Evolutionary conservation across 2,797 vertebrate genomes (phyloP).

Genomic region (Philypnodon macrostomus): DNA sequence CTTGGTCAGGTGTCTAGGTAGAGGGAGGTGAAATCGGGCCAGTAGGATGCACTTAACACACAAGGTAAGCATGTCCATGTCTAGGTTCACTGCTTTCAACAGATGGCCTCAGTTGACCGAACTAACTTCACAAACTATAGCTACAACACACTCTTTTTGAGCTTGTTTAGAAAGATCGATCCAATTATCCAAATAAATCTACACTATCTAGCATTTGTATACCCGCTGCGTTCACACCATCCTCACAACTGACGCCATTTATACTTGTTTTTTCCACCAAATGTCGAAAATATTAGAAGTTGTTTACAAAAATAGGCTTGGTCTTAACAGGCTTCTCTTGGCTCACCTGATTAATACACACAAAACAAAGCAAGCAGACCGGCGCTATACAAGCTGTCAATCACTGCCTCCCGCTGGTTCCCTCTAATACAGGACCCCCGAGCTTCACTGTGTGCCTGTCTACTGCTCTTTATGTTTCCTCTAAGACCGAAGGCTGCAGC

Average conservation of each 20-base stretch:
- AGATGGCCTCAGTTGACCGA: too few species aligned
- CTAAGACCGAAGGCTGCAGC: conserved; percentile 2
- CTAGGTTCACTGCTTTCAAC: too few species aligned
- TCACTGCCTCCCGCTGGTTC: conserved; percentile 35
- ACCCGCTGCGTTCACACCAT: conserved; percentile 26
- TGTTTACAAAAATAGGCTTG: conserved; percentile 47
- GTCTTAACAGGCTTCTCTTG: conserved; percentile 46
- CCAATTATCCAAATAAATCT: background rate
- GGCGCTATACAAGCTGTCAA: conserved; percentile 45
- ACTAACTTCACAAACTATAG: too few species aligned
- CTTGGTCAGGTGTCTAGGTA: too few species aligned
- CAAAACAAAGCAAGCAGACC: conserved; percentile 47
- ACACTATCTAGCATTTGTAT: background rate
- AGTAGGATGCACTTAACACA: too few species aligned
- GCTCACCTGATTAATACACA: conserved; percentile 46
- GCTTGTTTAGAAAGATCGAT: background rate
- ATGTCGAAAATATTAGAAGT: too few species aligned
- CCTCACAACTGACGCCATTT: conserved; percentile 26
- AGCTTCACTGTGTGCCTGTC: background rate
- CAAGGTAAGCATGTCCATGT: too few species aligned
- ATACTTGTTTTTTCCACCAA: too few species aligned
- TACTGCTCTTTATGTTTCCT: conserved; percentile 12
- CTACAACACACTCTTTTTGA: too few species aligned
- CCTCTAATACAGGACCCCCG: conserved; percentile 34
- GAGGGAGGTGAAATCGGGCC: too few species aligned